These are phyloP conservation scores for Drosophila lacertosa DNA, from an alignment of 1,140 invertebrate species.

Conservation along the genomic window DNA sequence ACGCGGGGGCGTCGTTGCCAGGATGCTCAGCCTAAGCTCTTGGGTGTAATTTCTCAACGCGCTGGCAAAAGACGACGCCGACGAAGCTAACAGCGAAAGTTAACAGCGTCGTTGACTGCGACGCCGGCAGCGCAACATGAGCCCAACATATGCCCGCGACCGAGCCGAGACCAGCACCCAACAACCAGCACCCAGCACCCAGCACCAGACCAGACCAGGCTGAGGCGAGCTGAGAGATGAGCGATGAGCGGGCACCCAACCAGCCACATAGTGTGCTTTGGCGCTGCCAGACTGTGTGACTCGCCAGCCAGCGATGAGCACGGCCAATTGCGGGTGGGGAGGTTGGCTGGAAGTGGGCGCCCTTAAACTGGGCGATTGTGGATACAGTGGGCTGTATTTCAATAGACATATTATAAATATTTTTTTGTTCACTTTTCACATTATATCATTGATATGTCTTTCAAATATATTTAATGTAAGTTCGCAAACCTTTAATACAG, in stretches of 20 bases:
- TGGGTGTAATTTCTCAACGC: slow-evolving; percentile 68
- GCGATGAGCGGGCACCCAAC: slow-evolving; percentile 10
- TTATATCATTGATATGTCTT: no score
- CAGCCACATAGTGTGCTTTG: slow-evolving; percentile 17
- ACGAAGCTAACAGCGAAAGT: slow-evolving; percentile 47
- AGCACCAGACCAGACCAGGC: slow-evolving; percentile 19
- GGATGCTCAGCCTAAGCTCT: slow-evolving; percentile 56
- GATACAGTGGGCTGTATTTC: slow-evolving; percentile 35
- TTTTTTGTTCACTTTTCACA: no score
- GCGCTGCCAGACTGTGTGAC: slow-evolving; percentile 66
- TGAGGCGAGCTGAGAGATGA: no score
- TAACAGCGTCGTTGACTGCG: slow-evolving; percentile 42
- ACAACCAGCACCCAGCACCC: no score
- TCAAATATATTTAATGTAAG: no score
- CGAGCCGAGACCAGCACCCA: slow-evolving; percentile 15
- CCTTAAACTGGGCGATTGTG: slow-evolving; percentile 10
- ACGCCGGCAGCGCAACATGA: slow-evolving; percentile 36
- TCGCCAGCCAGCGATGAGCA: slow-evolving; percentile 12
- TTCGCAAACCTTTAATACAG: no score
- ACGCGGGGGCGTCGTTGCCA: slow-evolving; percentile 4
- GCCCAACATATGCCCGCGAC: slow-evolving; percentile 33
- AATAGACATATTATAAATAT: no score
- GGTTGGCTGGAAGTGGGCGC: neutral
- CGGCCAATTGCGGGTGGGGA: neutral
- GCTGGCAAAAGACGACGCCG: slow-evolving; percentile 31